Percentiles rank a stretch among this genome's conserved stretches.
Conservation (phyloP, 2,797 vertebrate species). For the Sebastes baramenuke region DNA sequence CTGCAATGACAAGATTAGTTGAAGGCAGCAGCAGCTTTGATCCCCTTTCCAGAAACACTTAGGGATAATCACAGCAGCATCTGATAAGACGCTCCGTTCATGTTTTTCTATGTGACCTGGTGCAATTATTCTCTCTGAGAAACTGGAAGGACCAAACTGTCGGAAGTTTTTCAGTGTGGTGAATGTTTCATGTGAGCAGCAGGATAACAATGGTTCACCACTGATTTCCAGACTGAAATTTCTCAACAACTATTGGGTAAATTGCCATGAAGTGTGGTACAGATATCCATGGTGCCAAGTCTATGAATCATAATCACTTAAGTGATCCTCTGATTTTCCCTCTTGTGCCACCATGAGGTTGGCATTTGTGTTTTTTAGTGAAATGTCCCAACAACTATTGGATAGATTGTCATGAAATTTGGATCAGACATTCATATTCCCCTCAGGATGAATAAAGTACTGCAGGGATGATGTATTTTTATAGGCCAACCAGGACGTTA, state of each 20-base stretch:
- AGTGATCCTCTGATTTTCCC: no score
- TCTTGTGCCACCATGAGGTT: not conserved
- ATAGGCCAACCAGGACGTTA: no score
- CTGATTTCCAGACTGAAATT: not conserved
- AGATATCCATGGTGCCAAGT: not conserved
- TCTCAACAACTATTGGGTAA: not conserved
- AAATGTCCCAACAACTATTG: not conserved
- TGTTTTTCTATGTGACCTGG: constrained; percentile 31
- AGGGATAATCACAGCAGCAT: constrained; percentile 56
- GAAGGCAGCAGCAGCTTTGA: constrained; percentile 32
- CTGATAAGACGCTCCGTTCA: constrained; percentile 55
- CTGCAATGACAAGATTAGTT: constrained; percentile 46
- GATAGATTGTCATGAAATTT: not conserved
- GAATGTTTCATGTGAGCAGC: not conserved
- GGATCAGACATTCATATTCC: not conserved
- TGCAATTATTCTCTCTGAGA: constrained; percentile 25
- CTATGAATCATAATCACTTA: not conserved
- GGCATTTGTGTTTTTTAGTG: not conserved
- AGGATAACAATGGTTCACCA: not conserved
- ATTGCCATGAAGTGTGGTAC: no score
- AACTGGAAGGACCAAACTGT: not conserved
- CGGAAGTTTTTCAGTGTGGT: not conserved
- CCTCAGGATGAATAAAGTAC: not conserved
- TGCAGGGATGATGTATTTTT: no score
- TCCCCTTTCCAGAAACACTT: constrained; percentile 49